Base-by-base conservation (phyloP, 2,113 vertebrate species). In the Oophaga pumilio region DNA sequence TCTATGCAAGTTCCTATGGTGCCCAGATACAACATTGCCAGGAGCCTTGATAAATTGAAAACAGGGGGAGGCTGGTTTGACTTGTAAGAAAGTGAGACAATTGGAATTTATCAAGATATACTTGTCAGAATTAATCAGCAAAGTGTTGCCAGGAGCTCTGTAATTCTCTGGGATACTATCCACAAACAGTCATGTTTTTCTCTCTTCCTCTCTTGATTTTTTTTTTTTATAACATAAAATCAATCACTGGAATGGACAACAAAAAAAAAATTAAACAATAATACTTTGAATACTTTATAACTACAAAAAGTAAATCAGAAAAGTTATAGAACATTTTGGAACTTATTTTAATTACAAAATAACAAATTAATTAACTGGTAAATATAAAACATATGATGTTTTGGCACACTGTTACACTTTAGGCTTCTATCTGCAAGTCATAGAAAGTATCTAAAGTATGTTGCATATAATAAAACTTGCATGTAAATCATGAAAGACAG, bases 31-130 rank as follows among this genome's bases (percentile, higher is more conserved):
- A 73, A 1, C 69, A 73, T 33, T 73, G 69, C 26, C 28, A 33
- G 69, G 12, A 43, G 69, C 69, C 8, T 73, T 28, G 69, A 73
- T 73, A 73, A 28, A 73, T 73, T 73, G 69, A 43, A 73, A 33
- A 8, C 69, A 33, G 69, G 28, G 28, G 69, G 69, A 73, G 69
- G 69, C 28, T 33, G 26, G 18, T 73, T 73, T 28, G 28, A 73
- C 69, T 73, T 33, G 28, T 73, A 73, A 73, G 69, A 73, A 73
- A 43, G 17, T 73, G 26, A 73, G 28, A 73, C 69, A 73, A 73
- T 73, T 73, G 69, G 28, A 68, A 68, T 12, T 68, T 68, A 68
- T 68, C 64, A 68, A 68, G 64, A 68, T 68, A 26, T 68, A 26
- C 64, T 68, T 10, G 62, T 64, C 62, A 64, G 62, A n/a, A 64